Conservation (phyloP, 2,797 vertebrate species). For the Myotis vivesi region DNA sequence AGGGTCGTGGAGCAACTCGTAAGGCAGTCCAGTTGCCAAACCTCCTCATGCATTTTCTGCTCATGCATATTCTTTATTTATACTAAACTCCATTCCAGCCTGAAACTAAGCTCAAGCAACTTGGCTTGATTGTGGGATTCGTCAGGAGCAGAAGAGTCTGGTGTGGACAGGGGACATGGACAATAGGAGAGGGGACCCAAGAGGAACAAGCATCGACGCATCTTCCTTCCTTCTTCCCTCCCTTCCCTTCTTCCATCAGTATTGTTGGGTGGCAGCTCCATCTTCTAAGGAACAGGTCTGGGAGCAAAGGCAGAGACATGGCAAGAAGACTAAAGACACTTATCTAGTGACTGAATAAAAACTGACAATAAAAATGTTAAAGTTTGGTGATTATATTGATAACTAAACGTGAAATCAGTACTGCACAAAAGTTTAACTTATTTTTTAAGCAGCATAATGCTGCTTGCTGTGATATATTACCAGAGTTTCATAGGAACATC, state of each 20-base stretch:
- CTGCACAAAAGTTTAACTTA: not conserved
- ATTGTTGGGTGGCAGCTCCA: not conserved
- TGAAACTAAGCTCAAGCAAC: not conserved
- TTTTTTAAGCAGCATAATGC: not conserved
- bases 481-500: not conserved
- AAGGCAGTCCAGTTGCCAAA: not conserved
- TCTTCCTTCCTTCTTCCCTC: not conserved
- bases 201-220: not conserved
- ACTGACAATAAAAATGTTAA: conserved; percentile 12
- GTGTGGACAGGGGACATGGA: too few species aligned
- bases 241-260: not conserved
- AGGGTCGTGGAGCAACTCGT: not conserved
- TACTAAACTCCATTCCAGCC: not conserved
- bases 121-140: not conserved
- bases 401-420: not conserved
- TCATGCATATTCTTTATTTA: not conserved
- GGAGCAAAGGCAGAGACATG: not conserved
- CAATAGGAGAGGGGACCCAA: too few species aligned
- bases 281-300: conserved; percentile 14
- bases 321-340: not conserved
- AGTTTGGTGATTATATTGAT: conserved; percentile 21
- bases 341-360: conserved; percentile 31
- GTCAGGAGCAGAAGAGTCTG: not conserved
- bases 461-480: not conserved
- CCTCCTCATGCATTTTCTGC: not conserved